Evolutionary conservation across 2,113 vertebrate genomes (phyloP).

Genomic region (Phyllostomus discolor): DNA sequence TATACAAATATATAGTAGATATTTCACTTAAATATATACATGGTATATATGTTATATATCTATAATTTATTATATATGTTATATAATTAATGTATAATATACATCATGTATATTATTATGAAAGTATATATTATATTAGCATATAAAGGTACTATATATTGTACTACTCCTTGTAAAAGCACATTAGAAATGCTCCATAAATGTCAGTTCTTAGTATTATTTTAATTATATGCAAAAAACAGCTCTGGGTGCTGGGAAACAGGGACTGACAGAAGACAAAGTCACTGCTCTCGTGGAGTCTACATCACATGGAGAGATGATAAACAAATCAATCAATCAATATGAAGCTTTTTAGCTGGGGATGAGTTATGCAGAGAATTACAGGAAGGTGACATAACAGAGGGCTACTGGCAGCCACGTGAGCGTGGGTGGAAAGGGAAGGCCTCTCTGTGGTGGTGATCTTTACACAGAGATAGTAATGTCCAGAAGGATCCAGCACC

Average conservation of each 20-base stretch:
- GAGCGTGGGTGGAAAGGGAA: not conserved
- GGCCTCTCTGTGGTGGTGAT: not conserved
- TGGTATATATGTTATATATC: not conserved
- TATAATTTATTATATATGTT: not conserved
- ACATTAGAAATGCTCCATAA: not conserved
- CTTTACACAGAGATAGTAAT: not conserved
- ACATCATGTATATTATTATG: not conserved
- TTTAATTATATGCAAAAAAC: not conserved
- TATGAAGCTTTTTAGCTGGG: not conserved
- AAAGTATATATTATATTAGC: not conserved
- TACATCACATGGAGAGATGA: not conserved
- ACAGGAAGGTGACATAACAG: not conserved
- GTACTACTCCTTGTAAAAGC: not conserved
- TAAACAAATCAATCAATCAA: not conserved
- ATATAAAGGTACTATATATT: not conserved
- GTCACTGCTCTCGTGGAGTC: not conserved
- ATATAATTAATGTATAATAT: not conserved
- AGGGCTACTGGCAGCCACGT: not conserved
- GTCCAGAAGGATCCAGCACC: not conserved
- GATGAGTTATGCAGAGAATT: not conserved
- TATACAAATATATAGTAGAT: not conserved
- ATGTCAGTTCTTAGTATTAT: not conserved
- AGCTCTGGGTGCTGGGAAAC: not conserved
- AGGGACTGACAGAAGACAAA: not conserved
- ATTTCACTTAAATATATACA: not conserved